Evolutionary conservation across 2,888 invertebrate species (phyloP).

Genomic region (Scaptomyza reducta): DNA sequence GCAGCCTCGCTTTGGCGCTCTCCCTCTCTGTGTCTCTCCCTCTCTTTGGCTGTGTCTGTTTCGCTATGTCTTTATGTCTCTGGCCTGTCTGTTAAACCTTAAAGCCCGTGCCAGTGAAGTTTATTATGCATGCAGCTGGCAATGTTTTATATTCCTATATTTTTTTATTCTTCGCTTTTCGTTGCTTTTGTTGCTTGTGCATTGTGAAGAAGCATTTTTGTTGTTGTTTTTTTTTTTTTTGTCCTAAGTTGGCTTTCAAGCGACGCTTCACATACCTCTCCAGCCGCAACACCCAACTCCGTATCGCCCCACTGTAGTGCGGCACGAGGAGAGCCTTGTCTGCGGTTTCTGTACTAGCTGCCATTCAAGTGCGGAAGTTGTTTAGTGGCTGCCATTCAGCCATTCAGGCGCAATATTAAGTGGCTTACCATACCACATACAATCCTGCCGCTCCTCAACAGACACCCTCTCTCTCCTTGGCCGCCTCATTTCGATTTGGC

Average conservation of each 20-base stretch:
- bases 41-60: background rate
- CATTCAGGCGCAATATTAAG: constrained; percentile 61
- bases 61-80: background rate
- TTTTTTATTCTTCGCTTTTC: constrained; percentile 12
- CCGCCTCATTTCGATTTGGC: background rate
- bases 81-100: constrained; percentile 17
- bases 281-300: background rate
- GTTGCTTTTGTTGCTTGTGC: constrained; percentile 17
- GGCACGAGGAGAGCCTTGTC: constrained; percentile 33
- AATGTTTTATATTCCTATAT: constrained; percentile 40
- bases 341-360: constrained; percentile 51
- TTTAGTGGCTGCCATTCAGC: constrained; percentile 58
- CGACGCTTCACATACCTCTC: constrained; percentile 44
- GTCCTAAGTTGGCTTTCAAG: constrained; percentile 63
- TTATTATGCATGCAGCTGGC: constrained; percentile 66
- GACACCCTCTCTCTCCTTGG: background rate
- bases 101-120: constrained; percentile 52
- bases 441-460: background rate
- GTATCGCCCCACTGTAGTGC: background rate
- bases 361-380: constrained; percentile 69
- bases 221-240: constrained; percentile 21
- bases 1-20: constrained; percentile 18
- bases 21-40: background rate
- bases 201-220: constrained; percentile 35
- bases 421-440: constrained; percentile 38